phyloP scores from a whole-genome alignment of 1,140 invertebrate species.

The Hylaeus anthracinus region DNA sequence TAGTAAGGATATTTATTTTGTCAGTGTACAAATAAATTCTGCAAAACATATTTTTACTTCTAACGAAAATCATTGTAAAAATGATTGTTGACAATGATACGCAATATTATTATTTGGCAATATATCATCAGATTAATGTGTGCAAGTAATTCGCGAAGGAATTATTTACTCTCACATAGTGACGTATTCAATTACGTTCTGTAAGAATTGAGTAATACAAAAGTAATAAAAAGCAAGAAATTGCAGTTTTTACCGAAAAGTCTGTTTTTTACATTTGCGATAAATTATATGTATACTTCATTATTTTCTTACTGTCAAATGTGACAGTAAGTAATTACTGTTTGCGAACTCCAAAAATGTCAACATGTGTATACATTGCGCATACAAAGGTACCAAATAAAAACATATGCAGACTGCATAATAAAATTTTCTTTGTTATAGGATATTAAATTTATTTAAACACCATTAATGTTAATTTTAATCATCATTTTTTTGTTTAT shows the following conservation, averaged over 20 bases:
- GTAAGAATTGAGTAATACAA: slow-evolving; percentile 14
- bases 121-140: slow-evolving; percentile 62
- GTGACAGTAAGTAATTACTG: slow-evolving; percentile 65
- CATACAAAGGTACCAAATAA: slow-evolving; percentile 66
- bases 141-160: slow-evolving; percentile 62
- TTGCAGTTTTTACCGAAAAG: not conserved
- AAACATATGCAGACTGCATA: slow-evolving; percentile 58
- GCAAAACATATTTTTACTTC: slow-evolving; percentile 13
- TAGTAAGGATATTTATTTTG: slow-evolving; percentile 55
- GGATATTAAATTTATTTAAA: slow-evolving; percentile 12
- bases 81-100: slow-evolving; percentile 18
- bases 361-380: slow-evolving; percentile 62
- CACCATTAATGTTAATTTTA: not conserved
- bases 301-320: slow-evolving; percentile 43
- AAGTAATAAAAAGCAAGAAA: slow-evolving; percentile 5
- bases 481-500: not conserved
- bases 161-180: slow-evolving; percentile 65
- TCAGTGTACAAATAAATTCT: slow-evolving; percentile 20
- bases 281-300: slow-evolving; percentile 20
- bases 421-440: not conserved
- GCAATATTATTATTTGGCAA: slow-evolving; percentile 37
- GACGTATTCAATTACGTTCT: slow-evolving; percentile 18
- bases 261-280: slow-evolving; percentile 15
- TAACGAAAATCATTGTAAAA: slow-evolving; percentile 15
- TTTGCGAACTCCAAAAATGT: slow-evolving; percentile 65